These are phyloP conservation scores for Hycleus cichorii DNA, from an alignment of 1,140 invertebrate genomes.

Conservation along the genomic window DNA sequence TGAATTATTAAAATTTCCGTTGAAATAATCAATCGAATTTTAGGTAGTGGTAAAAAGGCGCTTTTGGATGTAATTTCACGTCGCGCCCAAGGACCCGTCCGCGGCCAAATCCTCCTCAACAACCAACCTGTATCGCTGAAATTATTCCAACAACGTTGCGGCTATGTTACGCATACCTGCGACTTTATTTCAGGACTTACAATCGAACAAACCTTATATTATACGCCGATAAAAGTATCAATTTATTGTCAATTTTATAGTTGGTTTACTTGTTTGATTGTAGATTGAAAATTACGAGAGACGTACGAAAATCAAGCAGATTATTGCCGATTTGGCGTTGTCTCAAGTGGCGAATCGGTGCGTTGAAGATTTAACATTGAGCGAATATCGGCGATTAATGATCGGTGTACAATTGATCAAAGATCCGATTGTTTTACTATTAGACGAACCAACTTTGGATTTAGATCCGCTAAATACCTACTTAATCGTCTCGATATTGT, in stretches of 20 bases:
- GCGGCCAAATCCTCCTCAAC: slow-evolving; percentile 80
- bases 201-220: slow-evolving; percentile 75
- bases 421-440: slow-evolving; percentile 77
- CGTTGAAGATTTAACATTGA: slow-evolving; percentile 68
- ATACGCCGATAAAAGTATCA: slow-evolving; percentile 66
- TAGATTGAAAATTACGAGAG: slow-evolving; percentile 59
- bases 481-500: slow-evolving; percentile 83
- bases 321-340: slow-evolving; percentile 81
- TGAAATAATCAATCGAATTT: slow-evolving; percentile 12
- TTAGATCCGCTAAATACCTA: slow-evolving; percentile 88
- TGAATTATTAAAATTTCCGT: neutral
- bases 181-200: slow-evolving; percentile 76
- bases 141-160: slow-evolving; percentile 76
- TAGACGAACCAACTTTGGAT: slow-evolving; percentile 87
- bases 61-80: slow-evolving; percentile 84
- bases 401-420: slow-evolving; percentile 83
- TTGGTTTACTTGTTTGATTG: neutral
- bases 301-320: slow-evolving; percentile 70
- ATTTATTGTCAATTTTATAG: neutral
- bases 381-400: slow-evolving; percentile 76
- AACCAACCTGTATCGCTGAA: slow-evolving; percentile 70
- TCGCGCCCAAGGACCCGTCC: slow-evolving; percentile 59
- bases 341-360: slow-evolving; percentile 78
- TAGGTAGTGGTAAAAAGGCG: slow-evolving; percentile 83
- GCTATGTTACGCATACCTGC: slow-evolving; percentile 76